phyloP scores from a whole-genome alignment of 2,797 vertebrate species.

The Neostethus bicornis region DNA sequence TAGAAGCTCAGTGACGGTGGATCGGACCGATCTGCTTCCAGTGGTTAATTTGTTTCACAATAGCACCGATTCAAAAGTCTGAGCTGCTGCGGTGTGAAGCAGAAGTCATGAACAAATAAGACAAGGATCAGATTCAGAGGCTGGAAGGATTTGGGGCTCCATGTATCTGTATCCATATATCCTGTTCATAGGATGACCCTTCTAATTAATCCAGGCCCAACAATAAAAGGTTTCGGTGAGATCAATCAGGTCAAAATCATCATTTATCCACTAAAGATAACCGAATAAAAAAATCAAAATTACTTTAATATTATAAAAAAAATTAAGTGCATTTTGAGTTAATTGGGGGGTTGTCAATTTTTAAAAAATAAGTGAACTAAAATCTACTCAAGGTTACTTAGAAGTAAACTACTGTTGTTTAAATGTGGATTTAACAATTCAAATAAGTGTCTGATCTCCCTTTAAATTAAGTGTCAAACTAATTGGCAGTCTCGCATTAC shows the following conservation, averaged over 20 bases:
- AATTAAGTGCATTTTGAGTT: slow-evolving; percentile 63
- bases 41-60: slow-evolving; percentile 48
- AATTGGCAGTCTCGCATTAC: slow-evolving; percentile 38
- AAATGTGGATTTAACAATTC: slow-evolving; percentile 37
- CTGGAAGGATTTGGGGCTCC: slow-evolving; percentile 17
- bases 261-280: slow-evolving; percentile 20
- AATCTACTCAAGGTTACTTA: no score
- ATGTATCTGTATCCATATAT: slow-evolving; percentile 56
- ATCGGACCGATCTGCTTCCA: slow-evolving; percentile 47
- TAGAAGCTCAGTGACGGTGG: slow-evolving; percentile 45
- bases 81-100: slow-evolving; percentile 48
- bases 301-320: slow-evolving; percentile 24
- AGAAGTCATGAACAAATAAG: slow-evolving; percentile 37
- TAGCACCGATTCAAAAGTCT: slow-evolving; percentile 74
- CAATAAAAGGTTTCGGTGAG: slow-evolving; percentile 23
- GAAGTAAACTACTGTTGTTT: slow-evolving; percentile 18
- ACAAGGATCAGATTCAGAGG: slow-evolving; percentile 16
- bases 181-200: slow-evolving; percentile 59
- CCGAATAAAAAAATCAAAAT: slow-evolving; percentile 20
- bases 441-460: slow-evolving; percentile 35
- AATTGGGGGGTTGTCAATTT: slow-evolving; percentile 29
- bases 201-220: slow-evolving; percentile 36
- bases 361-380: slow-evolving; percentile 23
- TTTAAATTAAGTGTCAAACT: slow-evolving; percentile 34
- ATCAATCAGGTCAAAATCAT: slow-evolving; percentile 26